Evolutionary conservation across 2,113 vertebrate genomes (phyloP), one percentile per base, ranked within the genome.

Genomic region (Muscicapa adusta): DNA sequence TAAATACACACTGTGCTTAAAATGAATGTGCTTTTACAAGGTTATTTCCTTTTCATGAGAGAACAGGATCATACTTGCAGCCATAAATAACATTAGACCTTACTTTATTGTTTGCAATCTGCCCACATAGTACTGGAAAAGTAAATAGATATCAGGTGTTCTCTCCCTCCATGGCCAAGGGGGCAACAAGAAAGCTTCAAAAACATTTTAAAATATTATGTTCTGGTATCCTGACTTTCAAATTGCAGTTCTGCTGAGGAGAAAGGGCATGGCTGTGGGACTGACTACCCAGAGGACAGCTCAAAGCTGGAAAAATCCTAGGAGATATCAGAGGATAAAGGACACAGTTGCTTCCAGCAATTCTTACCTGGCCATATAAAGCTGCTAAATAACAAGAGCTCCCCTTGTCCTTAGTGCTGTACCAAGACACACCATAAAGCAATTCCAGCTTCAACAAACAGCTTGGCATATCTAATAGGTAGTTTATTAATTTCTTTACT

Each of bases 21-120:
- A 85, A 63, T 61, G 40, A 83, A 89, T 67, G 89, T 66, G 78
- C 34, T 88, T 93, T 94, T 83, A 88, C 51, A 84, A 80, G 82
- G 47, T 67, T 83, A 74, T 80, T 91, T 93, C 85, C 79, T 89
- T 92, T 72, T 84, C 84, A 48, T 29, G 75, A 75, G 68, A 34
- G 72, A 91, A 63, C 93, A 96, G 75, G 91, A 88, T 75, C 11
- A 12, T 80, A 70, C 92, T 90, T 95, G 91, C 75, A 72, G 75
- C 29, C 36, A 53, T 73, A 91, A 95, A 85, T 82, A 76, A 83
- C 48, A 80, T 80, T 74, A 51, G 3, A 31, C 43, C 47, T 72
- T 29, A 28, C 13, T 82, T 70, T 75, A 79, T 73, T 67, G 54
- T 83, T 91, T 88, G 57, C 31, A 47, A 2, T 58, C 31, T 83